Conservation (phyloP, 2,113 vertebrate species). For the Anseranas semipalmata region DNA sequence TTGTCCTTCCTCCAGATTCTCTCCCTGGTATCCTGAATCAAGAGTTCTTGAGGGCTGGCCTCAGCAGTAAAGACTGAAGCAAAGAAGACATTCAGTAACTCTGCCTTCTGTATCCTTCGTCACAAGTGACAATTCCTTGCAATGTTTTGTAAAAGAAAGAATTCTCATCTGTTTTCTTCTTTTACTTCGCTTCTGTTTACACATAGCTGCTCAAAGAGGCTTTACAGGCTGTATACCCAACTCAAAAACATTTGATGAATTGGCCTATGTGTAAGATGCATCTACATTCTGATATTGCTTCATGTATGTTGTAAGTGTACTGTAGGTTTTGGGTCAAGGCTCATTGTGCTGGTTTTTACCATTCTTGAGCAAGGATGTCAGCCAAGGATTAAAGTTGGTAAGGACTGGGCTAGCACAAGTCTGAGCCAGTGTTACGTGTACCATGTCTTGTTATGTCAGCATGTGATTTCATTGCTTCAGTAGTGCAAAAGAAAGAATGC, state of each 20-base stretch:
- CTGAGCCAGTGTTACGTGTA: background rate
- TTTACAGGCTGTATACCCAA: background rate
- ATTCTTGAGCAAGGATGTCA: background rate
- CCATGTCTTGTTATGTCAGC: fast-evolving
- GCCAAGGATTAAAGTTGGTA: background rate
- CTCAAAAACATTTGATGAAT: background rate
- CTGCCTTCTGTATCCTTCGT: no score
- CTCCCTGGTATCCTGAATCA: no score
- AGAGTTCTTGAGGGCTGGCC: no score
- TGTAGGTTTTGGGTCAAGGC: background rate
- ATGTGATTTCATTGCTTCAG: background rate
- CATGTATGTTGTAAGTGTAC: fast-evolving
- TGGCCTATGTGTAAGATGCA: background rate
- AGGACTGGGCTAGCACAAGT: background rate
- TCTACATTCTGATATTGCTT: background rate
- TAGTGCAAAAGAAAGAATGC: background rate
- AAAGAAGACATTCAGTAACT: no score
- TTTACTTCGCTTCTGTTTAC: background rate
- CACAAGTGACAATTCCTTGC: background rate
- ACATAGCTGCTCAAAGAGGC: background rate
- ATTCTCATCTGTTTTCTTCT: background rate
- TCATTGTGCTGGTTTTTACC: background rate
- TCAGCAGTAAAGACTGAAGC: no score
- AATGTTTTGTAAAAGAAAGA: background rate
- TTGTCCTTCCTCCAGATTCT: no score